A percentile compares a stretch with the other conserved stretches of the same genome.
phyloP scores from a whole-genome alignment of 2,888 invertebrate species.

The Agrilus biguttatus region DNA sequence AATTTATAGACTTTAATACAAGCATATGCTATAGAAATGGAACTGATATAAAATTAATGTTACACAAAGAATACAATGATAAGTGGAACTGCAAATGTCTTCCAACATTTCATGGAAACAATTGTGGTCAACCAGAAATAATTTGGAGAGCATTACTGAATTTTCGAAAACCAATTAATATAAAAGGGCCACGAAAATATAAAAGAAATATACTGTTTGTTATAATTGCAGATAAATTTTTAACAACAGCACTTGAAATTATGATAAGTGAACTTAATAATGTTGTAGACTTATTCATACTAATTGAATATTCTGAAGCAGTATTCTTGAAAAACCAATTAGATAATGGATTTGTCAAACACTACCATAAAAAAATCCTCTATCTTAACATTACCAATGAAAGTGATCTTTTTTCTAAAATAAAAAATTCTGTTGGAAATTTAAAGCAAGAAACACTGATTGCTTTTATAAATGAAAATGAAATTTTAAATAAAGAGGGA shows the following conservation, averaged over 20 bases:
- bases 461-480: constrained; percentile 41
- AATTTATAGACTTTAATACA: constrained; percentile 28
- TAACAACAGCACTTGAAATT: constrained; percentile 42
- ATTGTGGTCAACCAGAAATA: constrained; percentile 52
- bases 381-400: constrained; percentile 26
- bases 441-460: constrained; percentile 41
- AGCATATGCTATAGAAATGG: constrained; percentile 30
- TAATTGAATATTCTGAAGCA: constrained; percentile 35
- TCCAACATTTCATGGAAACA: constrained; percentile 48
- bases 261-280: constrained; percentile 43
- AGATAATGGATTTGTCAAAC: constrained; percentile 32
- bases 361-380: constrained; percentile 38
- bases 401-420: constrained; percentile 30
- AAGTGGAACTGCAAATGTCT: constrained; percentile 39
- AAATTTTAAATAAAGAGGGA: constrained; percentile 45
- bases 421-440: constrained; percentile 29
- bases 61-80: constrained; percentile 18
- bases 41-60: constrained; percentile 28
- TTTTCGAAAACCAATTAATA: constrained; percentile 32
- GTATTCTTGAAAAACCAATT: constrained; percentile 32
- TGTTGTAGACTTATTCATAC: constrained; percentile 49
- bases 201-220: constrained; percentile 42
- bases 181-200: constrained; percentile 31
- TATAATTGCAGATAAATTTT: constrained; percentile 37
- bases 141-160: constrained; percentile 50